Conservation (phyloP, 2,113 vertebrate species). For the Engraulis encrasicolus region DNA sequence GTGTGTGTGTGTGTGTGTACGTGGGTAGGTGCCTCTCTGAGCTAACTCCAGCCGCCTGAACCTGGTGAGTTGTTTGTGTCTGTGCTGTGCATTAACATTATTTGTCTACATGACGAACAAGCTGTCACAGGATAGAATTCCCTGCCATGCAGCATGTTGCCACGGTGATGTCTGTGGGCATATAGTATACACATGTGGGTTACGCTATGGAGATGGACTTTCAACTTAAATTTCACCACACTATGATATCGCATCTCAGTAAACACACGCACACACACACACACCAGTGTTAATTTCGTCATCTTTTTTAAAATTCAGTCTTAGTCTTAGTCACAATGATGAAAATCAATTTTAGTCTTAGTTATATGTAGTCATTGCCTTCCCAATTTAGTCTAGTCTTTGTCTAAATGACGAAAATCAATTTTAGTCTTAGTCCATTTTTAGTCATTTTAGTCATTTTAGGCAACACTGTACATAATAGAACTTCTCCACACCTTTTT, state of each 20-base stretch:
- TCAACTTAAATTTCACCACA: neutral
- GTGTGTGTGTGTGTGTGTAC: no score
- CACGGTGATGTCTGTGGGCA: neutral
- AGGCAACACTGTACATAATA: no score
- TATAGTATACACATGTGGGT: neutral
- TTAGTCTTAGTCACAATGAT: no score
- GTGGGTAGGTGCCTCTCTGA: neutral
- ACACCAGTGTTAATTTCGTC: no score
- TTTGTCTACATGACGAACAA: constrained; percentile 11
- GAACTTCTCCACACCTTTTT: no score
- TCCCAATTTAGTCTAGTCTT: no score
- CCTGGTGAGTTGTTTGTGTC: neutral
- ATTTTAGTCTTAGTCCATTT: no score
- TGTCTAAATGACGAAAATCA: no score
- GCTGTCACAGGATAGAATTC: neutral
- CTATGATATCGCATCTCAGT: neutral
- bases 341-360: no score
- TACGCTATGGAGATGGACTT: neutral
- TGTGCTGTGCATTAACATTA: constrained; percentile 5
- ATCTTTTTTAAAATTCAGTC: no score
- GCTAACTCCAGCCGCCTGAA: neutral
- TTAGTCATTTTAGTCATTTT: no score
- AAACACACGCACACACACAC: neutral
- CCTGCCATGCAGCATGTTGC: neutral
- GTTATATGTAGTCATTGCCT: no score